These are phyloP conservation scores for Dallia pectoralis DNA, from an alignment of 2,797 vertebrate species.

Conservation along the genomic window DNA sequence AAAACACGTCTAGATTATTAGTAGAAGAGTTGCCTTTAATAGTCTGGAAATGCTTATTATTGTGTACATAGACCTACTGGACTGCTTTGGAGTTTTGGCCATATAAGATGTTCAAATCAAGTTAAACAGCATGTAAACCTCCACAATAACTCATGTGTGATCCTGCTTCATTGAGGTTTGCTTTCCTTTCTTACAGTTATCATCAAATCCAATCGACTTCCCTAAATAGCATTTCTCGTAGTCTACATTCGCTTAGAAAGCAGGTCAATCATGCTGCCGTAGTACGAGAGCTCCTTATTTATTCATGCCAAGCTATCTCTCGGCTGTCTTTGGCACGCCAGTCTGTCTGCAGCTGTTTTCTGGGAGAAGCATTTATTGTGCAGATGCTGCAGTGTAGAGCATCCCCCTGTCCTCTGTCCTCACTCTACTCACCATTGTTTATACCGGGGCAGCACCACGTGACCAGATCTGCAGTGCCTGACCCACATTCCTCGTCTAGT, in stretches of 20 bases:
- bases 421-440: conserved; percentile 46
- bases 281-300: conserved; percentile 1
- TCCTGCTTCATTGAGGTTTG: neutral
- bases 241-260: neutral
- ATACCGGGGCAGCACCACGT: conserved; percentile 40
- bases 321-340: neutral
- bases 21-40: neutral
- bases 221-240: neutral
- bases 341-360: conserved; percentile 31
- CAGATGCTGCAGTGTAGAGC: conserved; percentile 43
- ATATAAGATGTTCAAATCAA: neutral
- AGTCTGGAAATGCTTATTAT: neutral
- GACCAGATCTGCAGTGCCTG: conserved; percentile 52
- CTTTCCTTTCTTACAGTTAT: neutral
- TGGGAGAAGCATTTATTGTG: conserved; percentile 1
- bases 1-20: neutral
- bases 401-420: conserved; percentile 27
- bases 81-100: neutral
- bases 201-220: neutral
- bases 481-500: conserved; percentile 49
- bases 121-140: neutral
- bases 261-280: conserved; percentile 1
- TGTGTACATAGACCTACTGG: neutral
- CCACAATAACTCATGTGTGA: neutral
- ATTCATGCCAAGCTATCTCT: neutral